Base-by-base conservation (phyloP, 1,140 invertebrate genomes). In the Mylabris phalerata region DNA sequence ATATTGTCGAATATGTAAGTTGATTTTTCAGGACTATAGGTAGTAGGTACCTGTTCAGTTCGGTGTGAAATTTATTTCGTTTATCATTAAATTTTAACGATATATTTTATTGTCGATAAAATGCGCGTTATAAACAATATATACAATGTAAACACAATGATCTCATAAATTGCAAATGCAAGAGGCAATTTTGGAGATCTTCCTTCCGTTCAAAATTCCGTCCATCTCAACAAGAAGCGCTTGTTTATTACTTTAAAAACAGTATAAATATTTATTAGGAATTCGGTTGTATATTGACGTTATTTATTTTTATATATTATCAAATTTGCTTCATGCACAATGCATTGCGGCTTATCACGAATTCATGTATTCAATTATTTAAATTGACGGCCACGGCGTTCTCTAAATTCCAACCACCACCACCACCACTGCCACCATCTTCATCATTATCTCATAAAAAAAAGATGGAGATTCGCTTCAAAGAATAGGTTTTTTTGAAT, bases 331-430 rank as follows among this genome's bases (percentile, higher is more conserved):
- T 71, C 67, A 71, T 73, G 69, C 67, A 71, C 51, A 71, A 71
- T 71, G 71, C 70, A 73, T 70, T 63, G 68, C 64, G 70, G 64
- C 66, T 68, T 71, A 73, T 73, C 70, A 71, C 61, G 64, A 66
- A 72, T 73, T 73, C 71, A 73, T 72, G 70, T 73, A 71, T 73
- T 73, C 71, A 70, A 73, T 73, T 73, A 71, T 71, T 73, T 68
- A 71, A 73, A 73, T 71, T 71, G 65, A 58, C 45, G 65, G 56
- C 52, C 57, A 59, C 51, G 51, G 52, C 57, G 51, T 50, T 57
- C 60, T 54, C 56, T 60, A 64, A 48, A 50, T 59, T 44, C 5
- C 48, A 9, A 52, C 13, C 13, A 13, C 13, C 13, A 13, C 13
- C 13, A 13, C 55, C 44, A 25, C 51, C 47, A 54, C 49, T 40